Evolutionary conservation across 2,113 vertebrate species (phyloP).

Genomic region (Callocephalon fimbriatum): DNA sequence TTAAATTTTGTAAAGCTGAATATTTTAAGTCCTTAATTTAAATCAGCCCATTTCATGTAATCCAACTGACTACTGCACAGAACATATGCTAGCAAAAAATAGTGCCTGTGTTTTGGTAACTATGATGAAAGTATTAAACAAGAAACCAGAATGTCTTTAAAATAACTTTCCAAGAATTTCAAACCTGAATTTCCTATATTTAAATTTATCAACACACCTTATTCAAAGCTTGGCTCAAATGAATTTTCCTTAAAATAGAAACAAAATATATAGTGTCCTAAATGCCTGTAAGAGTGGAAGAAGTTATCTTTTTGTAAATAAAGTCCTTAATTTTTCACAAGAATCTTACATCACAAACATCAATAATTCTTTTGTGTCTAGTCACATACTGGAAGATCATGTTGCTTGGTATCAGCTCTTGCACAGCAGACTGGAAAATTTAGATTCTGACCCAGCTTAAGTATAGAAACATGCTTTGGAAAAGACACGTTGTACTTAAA

Average conservation of each 20-base stretch:
- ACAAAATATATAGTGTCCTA: background rate
- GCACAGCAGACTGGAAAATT: background rate
- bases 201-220: background rate
- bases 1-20: background rate
- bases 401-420: background rate
- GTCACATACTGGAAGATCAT: background rate
- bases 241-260: background rate
- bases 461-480: background rate
- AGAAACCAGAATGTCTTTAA: background rate
- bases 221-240: background rate
- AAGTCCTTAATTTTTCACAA: background rate
- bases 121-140: background rate
- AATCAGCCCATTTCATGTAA: background rate
- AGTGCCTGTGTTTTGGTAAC: background rate
- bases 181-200: background rate
- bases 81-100: background rate
- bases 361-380: conserved; percentile 12
- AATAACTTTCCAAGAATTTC: background rate
- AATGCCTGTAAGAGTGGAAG: background rate
- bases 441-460: background rate
- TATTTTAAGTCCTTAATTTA: background rate
- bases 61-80: background rate
- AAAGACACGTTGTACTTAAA: background rate
- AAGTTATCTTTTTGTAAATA: background rate
- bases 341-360: background rate